Evolutionary conservation across 2,797 vertebrate species (phyloP).

Genomic region (Mus minutoides): DNA sequence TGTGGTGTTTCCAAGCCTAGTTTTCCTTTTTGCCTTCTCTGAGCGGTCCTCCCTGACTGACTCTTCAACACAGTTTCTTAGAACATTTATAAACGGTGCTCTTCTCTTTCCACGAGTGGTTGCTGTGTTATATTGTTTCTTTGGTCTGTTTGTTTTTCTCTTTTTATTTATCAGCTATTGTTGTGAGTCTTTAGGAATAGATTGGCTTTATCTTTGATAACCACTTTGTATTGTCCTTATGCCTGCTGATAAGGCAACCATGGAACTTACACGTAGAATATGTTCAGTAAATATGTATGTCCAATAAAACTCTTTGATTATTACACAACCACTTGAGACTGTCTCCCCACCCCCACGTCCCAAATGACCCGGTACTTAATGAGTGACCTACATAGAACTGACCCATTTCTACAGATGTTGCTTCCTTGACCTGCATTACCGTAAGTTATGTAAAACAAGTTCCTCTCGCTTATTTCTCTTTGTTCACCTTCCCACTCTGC

Average conservation of each 20-base stretch:
- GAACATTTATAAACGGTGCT: not conserved
- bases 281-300: not conserved
- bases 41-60: not conserved
- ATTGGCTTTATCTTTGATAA: not conserved
- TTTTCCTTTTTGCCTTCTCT: not conserved
- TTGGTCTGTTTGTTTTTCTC: not conserved
- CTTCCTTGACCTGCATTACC: not conserved
- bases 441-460: not conserved
- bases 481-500: not conserved
- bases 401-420: not conserved
- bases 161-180: slow-evolving; percentile 38
- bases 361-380: not conserved
- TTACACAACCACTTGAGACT: slow-evolving; percentile 43
- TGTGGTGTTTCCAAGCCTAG: not conserved
- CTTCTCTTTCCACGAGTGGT: not conserved
- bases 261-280: not conserved
- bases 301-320: slow-evolving; percentile 70
- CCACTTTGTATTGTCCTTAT: not conserved
- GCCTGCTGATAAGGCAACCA: not conserved
- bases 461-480: not conserved
- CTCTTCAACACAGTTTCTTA: not conserved
- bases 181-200: not conserved
- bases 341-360: slow-evolving; percentile 22
- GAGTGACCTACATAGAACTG: slow-evolving; percentile 16
- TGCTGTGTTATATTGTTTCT: not conserved